Evolutionary conservation across 2,888 invertebrate genomes (phyloP), one percentile per base, ranked within the genome.

Genomic region (Taenaris catops): DNA sequence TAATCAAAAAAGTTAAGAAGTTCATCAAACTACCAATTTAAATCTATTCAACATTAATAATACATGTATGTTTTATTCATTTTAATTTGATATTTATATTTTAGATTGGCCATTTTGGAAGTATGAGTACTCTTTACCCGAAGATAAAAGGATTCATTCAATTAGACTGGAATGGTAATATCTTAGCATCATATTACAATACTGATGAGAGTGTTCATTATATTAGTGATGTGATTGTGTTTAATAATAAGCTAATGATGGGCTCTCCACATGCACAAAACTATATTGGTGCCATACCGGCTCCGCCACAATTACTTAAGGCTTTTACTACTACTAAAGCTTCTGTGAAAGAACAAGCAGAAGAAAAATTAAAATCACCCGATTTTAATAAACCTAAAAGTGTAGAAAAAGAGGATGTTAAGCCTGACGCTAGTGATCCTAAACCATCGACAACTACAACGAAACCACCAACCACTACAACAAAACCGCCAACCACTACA

Each of bases 151-250:
- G 91, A 0, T 67, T 94, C 24, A 50, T 94, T 18, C 91, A 92
- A 56, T 53, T 94, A 0, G 91, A 93, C 56, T 91, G 90, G 86
- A 87, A 88, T 50, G 96, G 95, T 8, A 90, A 92, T 40, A 89
- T 95, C 43, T 61, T 93, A 2, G 92, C 92, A 11, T 89, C 90
- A 2, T 87, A 93, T 44, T 92, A 91, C 55, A 89, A 90, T 23
- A 88, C 86, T 0, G 91, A 93, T 55, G 79, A 76, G 18, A 83
- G 88, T 9, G 53, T 92, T 1, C 34, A 46, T 0, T 60, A 64
- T 4, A 79, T 93, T 8, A 91, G 92, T 49, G 94, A 94, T 53
- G 91, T 91, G 1, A 83, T 91, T 41, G 89, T 93, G 25, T 89
- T 88, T 55, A 89, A 90, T 29, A 89, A 90, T 48, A 87, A 88